These are phyloP conservation scores for Tribolium castaneum DNA, from an alignment of 1,140 invertebrate species.

Conservation along the genomic window DNA sequence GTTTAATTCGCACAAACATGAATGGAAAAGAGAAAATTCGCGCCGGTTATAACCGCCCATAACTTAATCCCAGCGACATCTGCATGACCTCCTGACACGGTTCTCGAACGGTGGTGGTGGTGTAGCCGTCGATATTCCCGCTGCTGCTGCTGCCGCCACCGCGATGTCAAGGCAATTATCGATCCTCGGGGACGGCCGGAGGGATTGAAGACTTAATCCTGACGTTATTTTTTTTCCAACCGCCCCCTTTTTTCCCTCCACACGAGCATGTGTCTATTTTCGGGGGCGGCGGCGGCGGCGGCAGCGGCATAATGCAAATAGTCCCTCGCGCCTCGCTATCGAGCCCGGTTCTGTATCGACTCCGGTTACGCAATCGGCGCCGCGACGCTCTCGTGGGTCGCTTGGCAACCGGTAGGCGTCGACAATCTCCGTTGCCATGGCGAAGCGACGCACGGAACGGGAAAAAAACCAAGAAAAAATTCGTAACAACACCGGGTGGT, in stretches of 20 bases:
- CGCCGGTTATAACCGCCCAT: neutral
- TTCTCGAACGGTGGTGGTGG: neutral
- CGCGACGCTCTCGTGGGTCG: constrained; percentile 48
- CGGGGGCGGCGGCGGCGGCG: neutral
- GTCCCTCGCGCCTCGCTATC: constrained; percentile 5
- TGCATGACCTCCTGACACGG: constrained; percentile 8
- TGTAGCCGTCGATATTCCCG: neutral
- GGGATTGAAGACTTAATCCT: constrained; percentile 19
- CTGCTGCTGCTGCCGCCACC: neutral
- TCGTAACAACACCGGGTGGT: no score
- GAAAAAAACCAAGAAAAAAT: neutral
- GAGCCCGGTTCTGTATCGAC: constrained; percentile 33
- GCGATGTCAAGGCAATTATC: constrained; percentile 48
- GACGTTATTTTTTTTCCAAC: neutral
- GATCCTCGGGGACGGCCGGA: constrained; percentile 29
- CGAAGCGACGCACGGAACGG: constrained; percentile 41
- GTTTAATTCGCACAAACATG: constrained; percentile 29
- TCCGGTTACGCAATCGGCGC: constrained; percentile 45
- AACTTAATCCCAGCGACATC: neutral
- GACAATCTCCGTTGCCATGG: constrained; percentile 49
- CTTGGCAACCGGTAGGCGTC: constrained; percentile 48
- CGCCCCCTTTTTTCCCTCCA: neutral
- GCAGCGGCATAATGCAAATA: constrained; percentile 22
- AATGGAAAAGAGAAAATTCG: constrained; percentile 35
- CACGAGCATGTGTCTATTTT: neutral